Conservation (phyloP, 2,797 vertebrate species). For the Hippopotamyrus pictus region DNA sequence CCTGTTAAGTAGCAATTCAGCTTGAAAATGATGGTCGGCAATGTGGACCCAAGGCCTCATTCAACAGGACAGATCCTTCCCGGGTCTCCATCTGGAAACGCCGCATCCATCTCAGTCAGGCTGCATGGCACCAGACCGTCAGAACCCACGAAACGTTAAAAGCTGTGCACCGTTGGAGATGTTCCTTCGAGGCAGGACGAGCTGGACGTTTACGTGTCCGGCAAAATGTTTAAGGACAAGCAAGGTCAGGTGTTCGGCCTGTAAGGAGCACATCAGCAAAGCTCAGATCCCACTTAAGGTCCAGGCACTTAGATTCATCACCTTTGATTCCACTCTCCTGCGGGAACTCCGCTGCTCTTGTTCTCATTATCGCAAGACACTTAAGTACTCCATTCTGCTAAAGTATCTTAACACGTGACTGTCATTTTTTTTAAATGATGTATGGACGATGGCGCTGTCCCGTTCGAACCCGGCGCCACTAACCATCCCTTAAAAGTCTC, state of each 20-base stretch:
- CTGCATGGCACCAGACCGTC: not conserved
- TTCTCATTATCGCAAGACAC: not conserved
- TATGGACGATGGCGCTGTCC: not conserved
- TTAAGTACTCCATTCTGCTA: not conserved
- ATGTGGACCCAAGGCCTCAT: not conserved
- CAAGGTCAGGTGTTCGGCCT: not conserved
- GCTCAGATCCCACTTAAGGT: not conserved
- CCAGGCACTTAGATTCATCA: conserved; percentile 1
- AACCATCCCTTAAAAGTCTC: not conserved
- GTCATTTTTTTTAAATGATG: not conserved
- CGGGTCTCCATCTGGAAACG: not conserved
- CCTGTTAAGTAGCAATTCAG: not conserved
- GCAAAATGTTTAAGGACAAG: not conserved
- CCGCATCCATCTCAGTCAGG: not conserved
- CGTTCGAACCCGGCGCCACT: not conserved
- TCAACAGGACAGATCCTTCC: not conserved
- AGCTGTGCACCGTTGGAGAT: not conserved
- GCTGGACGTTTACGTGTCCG: not conserved
- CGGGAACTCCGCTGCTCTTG: not conserved
- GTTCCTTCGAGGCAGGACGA: not conserved
- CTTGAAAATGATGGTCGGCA: not conserved
- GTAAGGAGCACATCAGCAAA: not conserved
- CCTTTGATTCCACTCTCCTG: not conserved
- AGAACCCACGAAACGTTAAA: not conserved
- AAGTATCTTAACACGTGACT: not conserved